Evolutionary conservation across 2,888 invertebrate species (phyloP), one percentile per base, ranked within the genome.

Genomic region (Drosophila melanosoma): DNA sequence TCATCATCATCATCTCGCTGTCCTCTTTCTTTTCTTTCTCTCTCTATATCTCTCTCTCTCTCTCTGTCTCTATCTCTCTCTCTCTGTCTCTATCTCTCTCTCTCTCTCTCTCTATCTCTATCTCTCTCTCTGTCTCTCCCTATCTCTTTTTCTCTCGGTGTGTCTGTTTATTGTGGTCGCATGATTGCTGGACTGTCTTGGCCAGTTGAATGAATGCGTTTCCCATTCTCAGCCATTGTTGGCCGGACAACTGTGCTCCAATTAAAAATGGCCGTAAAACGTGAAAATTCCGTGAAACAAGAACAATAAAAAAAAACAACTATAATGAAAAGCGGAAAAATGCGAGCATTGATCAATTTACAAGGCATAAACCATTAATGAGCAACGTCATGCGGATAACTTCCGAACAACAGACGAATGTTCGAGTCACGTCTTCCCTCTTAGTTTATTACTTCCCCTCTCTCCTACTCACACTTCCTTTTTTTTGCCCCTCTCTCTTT

Each of bases 201-300:
- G 15, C n/a, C 11, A 36, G 33, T 33, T 49, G 17, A 20, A 59
- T 40, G 61, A 23, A 36, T 36, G 36, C 36, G 26, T 67, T 54
- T 48, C 17, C 35, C 59, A 48, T 67, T 36, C 38, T 51, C 10
- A 26, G 20, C 26, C 38, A 63, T 67, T 76, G 83, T 74, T 76
- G 74, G 57, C 62, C 54, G 29, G 69, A 61, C 66, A 49, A 66
- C 35, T 45, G 48, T n/a, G 76, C 60, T 61, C 63, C 81, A 85
- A 85, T 85, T 89, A 89, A 89, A 85, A 87, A 76, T 73, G 60
- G 48, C 62, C 80, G 67, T 87, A 80, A 89, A 85, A 83, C 79
- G 81, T 76, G 81, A 26, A 76, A 82, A 82, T 70, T 74, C 57
- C 66, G 57, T 61, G 45, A 29, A 69, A 56, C 32, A 59, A 65